Conservation (phyloP, 2,888 invertebrate genomes). For the Pachydiplax longipennis region DNA sequence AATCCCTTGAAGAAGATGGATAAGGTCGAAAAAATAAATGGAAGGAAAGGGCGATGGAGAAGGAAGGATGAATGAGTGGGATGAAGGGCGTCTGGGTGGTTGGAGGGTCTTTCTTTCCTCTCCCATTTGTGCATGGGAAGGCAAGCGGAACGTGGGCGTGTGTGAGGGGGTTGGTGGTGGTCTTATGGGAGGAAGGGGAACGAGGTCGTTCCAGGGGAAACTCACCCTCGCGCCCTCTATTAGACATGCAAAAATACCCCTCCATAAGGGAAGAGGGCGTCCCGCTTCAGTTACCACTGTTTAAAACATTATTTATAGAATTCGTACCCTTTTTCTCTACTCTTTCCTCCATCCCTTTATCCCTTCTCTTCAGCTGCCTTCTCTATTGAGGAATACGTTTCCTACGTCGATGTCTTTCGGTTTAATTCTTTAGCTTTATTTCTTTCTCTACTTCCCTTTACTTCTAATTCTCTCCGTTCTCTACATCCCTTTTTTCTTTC, state of each 20-base stretch:
- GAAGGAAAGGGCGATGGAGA: neutral
- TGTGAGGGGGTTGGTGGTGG: neutral
- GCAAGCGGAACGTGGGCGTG: slow-evolving; percentile 11
- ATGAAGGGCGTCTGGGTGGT: neutral
- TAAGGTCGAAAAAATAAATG: neutral
- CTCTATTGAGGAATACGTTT: no score
- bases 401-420: no score
- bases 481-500: no score
- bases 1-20: neutral
- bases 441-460: neutral
- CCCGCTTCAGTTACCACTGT: neutral
- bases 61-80: neutral
- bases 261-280: neutral
- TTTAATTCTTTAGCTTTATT: neutral
- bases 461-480: neutral
- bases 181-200: neutral
- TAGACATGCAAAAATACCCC: slow-evolving; percentile 1
- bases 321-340: neutral
- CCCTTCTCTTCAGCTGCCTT: no score
- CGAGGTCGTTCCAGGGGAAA: neutral
- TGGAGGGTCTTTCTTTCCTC: neutral
- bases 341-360: no score
- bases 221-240: neutral
- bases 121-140: neutral
- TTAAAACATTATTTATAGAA: neutral